These are phyloP conservation scores for Amblyornis subalaris DNA, from an alignment of 2,113 vertebrate species.

Conservation along the genomic window DNA sequence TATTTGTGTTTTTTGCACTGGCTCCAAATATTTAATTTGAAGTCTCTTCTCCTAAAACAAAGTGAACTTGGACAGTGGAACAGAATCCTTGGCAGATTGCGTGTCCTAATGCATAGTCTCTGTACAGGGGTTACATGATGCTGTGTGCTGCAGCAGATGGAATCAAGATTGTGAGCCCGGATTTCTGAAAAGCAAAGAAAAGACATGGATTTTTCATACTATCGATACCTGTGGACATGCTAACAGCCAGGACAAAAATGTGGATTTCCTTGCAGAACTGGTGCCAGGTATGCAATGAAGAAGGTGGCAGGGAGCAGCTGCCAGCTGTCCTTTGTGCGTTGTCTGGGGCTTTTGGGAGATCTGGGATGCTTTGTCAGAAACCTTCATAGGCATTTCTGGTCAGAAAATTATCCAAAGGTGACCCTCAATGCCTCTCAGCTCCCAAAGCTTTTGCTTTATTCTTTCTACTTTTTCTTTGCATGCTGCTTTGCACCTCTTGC, in stretches of 20 bases:
- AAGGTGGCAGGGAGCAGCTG: not conserved
- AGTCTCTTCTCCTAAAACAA: not conserved
- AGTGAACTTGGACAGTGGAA: rapidly evolving
- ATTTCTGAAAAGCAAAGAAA: not conserved
- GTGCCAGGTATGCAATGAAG: not conserved
- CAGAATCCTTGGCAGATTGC: not conserved
- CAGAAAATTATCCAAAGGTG: not conserved
- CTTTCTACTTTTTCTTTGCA: not conserved
- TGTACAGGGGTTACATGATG: not conserved
- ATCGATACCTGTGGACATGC: not conserved
- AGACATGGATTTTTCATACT: not conserved
- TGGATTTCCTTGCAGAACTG: not conserved
- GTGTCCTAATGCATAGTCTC: not conserved
- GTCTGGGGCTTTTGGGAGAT: not conserved
- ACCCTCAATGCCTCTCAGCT: not conserved
- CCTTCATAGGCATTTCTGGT: not conserved
- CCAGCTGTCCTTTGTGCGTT: not conserved
- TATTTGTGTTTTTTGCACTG: not conserved
- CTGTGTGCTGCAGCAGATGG: rapidly evolving
- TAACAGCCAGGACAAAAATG: not conserved
- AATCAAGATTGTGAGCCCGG: not conserved
- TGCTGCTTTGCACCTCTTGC: not conserved
- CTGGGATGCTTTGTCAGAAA: not conserved
- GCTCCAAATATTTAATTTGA: not conserved
- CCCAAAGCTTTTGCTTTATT: not conserved